Base-by-base conservation (phyloP, 2,888 invertebrate species). In the Augochlorella aurata region DNA sequence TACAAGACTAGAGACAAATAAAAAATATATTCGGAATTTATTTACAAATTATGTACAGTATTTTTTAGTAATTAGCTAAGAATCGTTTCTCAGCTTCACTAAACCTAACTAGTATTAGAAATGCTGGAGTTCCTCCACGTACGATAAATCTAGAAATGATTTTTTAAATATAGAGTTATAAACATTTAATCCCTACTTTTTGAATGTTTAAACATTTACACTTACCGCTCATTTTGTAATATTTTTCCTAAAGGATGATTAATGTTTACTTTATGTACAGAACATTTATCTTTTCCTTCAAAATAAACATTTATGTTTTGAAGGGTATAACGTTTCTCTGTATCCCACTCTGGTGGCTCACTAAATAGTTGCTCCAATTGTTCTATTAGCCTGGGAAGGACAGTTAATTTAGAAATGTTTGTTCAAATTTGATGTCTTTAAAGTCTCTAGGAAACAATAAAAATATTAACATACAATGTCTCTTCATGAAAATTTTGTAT, bases 401-500 rank as follows among this genome's bases (percentile, higher is more conserved):
- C 69, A 74, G 74, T 72, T 75, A 52, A 88, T 69, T 68, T 72
- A 71, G 16, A 24, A 58, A 21, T 75, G 71, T 50, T 69, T 49
- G 21, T 82, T 74, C n/a, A 63, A 49, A 75, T 74, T 65, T 65
- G 0, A 1, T 44, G 12, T 44, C 21, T 67, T 38, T 67, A 69
- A 65, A 49, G 71, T 18, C 21, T 74, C 18, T 68, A 69, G 68
- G 44, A 79, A 80, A 47, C 10, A 49, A 73, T 54, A 94, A 88
- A 58, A 93, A 38, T 38, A 5, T 38, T 38, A 38, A 94, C 79
- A 87, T 95, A 95, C 94, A 94, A 94, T 0, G 95, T 95, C 88
- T 96, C 95, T 94, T 98, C 98, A 14, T 95, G 95, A 90, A 98
- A 97, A 79, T 95, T 95, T 92, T 97, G 96, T 61, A 99, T 95